A percentile compares a stretch with the other conserved stretches of the same genome.
Evolutionary conservation across 2,797 vertebrate species (phyloP).

Genomic region (Danio kyathit): DNA sequence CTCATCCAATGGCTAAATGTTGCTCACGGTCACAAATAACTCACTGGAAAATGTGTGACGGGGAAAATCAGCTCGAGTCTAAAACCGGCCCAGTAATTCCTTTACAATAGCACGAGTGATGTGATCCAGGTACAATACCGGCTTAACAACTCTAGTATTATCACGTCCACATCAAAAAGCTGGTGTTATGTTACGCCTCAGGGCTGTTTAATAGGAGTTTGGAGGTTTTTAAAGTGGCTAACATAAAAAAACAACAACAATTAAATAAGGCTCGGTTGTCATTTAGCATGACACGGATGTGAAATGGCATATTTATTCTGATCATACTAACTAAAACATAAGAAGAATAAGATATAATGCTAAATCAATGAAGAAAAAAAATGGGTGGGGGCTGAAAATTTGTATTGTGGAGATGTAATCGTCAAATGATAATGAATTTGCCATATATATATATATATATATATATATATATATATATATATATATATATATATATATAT

Average conservation of each 20-base stretch:
- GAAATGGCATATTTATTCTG: too few species aligned
- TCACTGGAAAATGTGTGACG: background rate
- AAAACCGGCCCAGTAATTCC: background rate
- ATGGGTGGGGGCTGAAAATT: too few species aligned
- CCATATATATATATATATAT: too few species aligned
- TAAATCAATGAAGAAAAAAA: too few species aligned
- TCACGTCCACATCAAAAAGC: too few species aligned
- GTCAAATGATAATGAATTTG: too few species aligned
- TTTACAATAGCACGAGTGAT: background rate
- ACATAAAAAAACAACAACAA: background rate
- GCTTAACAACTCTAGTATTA: slow-evolving; percentile 7
- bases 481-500: too few species aligned
- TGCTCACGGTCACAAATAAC: background rate
- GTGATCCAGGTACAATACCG: slow-evolving; percentile 3
- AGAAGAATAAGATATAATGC: too few species aligned
- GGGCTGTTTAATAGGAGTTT: background rate
- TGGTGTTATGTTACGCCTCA: background rate
- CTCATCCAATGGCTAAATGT: background rate
- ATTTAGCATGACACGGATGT: background rate
- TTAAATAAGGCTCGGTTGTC: too few species aligned
- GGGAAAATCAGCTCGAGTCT: slow-evolving; percentile 1
- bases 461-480: too few species aligned
- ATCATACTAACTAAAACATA: too few species aligned
- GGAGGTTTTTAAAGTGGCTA: background rate
- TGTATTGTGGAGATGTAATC: too few species aligned